Conservation (phyloP, 2,888 invertebrate genomes). For the Phyto melanocephala region DNA sequence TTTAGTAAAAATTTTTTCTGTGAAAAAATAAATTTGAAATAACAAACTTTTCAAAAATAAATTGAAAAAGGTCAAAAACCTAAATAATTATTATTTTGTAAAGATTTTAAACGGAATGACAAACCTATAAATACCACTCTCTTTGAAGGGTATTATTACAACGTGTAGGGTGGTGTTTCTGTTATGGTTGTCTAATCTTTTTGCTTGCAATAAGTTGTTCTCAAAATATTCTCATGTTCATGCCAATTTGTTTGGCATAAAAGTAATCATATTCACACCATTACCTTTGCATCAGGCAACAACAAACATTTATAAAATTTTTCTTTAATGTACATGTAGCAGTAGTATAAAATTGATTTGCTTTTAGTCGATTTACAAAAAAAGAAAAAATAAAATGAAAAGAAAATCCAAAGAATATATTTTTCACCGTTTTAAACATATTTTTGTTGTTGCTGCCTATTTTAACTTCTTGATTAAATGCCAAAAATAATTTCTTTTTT, state of each 20-base stretch:
- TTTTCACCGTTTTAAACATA: neutral
- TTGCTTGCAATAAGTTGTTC: neutral
- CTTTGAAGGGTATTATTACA: neutral
- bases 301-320: no score
- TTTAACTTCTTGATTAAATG: conserved; percentile 56
- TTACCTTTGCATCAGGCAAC: neutral
- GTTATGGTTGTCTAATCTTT: no score
- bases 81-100: no score
- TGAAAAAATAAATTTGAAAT: no score
- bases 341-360: no score
- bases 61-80: no score
- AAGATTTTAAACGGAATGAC: no score
- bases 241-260: neutral
- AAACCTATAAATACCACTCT: no score
- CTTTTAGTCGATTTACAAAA: neutral
- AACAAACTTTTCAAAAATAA: no score
- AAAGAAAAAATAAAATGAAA: neutral
- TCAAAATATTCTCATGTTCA: neutral
- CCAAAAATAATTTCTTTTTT: conserved; percentile 55
- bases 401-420: neutral
- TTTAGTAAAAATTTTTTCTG: no score
- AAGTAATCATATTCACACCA: neutral
- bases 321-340: no score
- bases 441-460: conserved; percentile 1
- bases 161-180: no score